Base-by-base conservation (phyloP, 2,888 invertebrate genomes). In the Hydrotaea diabolus region DNA sequence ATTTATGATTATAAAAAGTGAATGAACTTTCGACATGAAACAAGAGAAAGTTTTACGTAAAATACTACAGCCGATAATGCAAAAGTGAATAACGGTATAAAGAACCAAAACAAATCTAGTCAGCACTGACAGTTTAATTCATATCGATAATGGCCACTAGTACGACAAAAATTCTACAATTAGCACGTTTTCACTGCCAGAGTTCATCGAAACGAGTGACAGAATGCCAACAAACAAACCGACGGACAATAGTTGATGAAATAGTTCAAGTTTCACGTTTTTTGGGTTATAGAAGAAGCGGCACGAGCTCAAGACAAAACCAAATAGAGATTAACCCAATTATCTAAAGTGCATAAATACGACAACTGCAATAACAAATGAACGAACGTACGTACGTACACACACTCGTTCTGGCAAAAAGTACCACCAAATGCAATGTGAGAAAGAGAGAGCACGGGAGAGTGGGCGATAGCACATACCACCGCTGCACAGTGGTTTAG, bases 321-420 rank as follows among this genome's bases (percentile, higher is more conserved):
- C 2, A 82, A 82, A 73, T 49, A 39, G 76, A 81, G 84, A 82
- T 85, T 82, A 85, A 79, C 79, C 79, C 76, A 81, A 85, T 82
- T 85, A 85, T 85, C 81, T 46, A 75, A 78, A 82, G 69, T 69
- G 36, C 49, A 76, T 11, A 71, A 71, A 71, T 64, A 77, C 19
- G 78, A 66, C 53, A 53, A 71, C 39, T 23, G 57, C 64, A 76
- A 75, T 15, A 57, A 66, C 36, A 64, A 78, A 46, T 23, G 39
- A 66, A 39, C 9, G 39, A 39, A 39, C 9, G 13, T 36, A 39
- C 39, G 9, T 8, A 39, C 39, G 9, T 8, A 39, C 39, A 39
- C 39, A 39, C 13, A 39, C n/a, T n/a, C 49, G n/a, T 49, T 1
- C 39, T 11, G 4, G 39, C 39, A 39, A 39, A 9, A 8, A 8